Base-by-base conservation (phyloP, 2,888 invertebrate species). In the Cryptops parisi region DNA sequence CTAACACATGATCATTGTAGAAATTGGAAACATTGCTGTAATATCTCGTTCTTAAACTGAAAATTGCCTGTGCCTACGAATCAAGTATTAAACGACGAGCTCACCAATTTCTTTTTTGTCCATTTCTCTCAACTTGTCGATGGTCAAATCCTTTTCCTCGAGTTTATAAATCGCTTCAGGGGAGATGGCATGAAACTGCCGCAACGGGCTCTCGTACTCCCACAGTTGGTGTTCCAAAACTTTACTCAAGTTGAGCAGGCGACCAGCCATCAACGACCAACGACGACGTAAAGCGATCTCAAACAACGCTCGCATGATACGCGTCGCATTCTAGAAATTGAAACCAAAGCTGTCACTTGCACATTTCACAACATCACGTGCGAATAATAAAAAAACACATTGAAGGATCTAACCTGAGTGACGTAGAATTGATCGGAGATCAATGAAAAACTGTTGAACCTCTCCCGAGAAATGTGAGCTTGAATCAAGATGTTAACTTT, bases 401-500 rank as follows among this genome's bases (percentile, higher is more conserved):
- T 15, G 23, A 47, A 9, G 12, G 17, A 49, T 21, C 12, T 64
- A 68, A 85, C 85, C 78, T 90, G 89, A 60, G 83, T 83, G 27
- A 93, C 83, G 67, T 90, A 94, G 51, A 84, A 80, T 64, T 82
- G 78, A 71, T 94, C 94, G 0, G 91, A 91, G 59, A 85, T 78
- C 27, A 94, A 71, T 0, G 93, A 91, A 59, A 90, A 87, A 1
- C 81, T 79, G 58, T 83, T 81, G 2, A 96, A 79, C 47, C 77
- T 76, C 6, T 83, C 84, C 53, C 86, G 76, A 0, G 89, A 88
- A 47, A 99, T 75, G 67, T 82, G 89, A 0, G 88, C 82, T 69
- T 94, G 93, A 62, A 98, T 77, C 15, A 98, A 72, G 60, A 94
- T 89, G 69, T 94, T 94, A 33, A 93, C 93, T 78, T 96, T 96